phyloP scores from a whole-genome alignment of 2,888 invertebrate genomes.

The Macaria liturata region DNA sequence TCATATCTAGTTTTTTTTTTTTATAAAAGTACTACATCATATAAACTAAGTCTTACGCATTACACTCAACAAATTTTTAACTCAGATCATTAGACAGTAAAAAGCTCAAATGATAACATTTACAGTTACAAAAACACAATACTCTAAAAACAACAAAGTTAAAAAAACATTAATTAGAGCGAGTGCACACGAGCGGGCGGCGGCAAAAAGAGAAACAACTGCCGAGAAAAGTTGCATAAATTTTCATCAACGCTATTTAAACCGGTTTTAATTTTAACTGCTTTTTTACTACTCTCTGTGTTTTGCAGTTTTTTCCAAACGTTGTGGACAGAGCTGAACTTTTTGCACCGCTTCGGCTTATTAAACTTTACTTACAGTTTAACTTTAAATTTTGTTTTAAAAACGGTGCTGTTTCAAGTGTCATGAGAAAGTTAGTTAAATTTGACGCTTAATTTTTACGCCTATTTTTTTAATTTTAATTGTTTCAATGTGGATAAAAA shows the following conservation, averaged over 20 bases:
- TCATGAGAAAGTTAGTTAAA: background rate
- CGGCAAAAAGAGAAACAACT: slow-evolving; percentile 15
- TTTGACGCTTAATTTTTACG: too few species aligned
- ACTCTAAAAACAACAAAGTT: too few species aligned
- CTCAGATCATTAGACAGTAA: too few species aligned
- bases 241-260: slow-evolving; percentile 49
- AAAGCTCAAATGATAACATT: too few species aligned
- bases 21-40: too few species aligned
- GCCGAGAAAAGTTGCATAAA: slow-evolving; percentile 33
- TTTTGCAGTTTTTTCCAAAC: background rate
- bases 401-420: slow-evolving; percentile 5
- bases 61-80: too few species aligned
- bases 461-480: too few species aligned
- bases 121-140: too few species aligned
- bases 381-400: slow-evolving; percentile 9
- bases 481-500: too few species aligned
- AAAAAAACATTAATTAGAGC: slow-evolving; percentile 24
- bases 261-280: slow-evolving; percentile 15
- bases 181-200: slow-evolving; percentile 28
- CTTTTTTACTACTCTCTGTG: slow-evolving; percentile 15
- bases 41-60: too few species aligned
- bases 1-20: too few species aligned
- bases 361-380: slow-evolving; percentile 9
- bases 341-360: slow-evolving; percentile 2
- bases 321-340: slow-evolving; percentile 12